These are phyloP conservation scores for Ichneumon xanthorius DNA, from an alignment of 2,888 invertebrate species.

Conservation along the genomic window DNA sequence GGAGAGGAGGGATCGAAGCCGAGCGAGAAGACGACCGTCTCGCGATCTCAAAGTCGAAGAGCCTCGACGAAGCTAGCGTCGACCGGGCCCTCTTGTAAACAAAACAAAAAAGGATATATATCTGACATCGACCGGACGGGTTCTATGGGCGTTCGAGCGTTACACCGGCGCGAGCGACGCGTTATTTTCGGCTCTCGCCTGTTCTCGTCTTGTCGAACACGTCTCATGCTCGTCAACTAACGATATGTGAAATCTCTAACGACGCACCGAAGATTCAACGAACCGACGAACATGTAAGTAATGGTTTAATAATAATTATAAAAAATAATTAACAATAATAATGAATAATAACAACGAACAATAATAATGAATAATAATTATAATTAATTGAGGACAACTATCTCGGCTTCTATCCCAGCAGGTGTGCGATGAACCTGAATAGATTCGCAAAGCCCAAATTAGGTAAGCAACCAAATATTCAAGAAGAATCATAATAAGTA, in stretches of 20 bases:
- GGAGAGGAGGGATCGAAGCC: constrained; percentile 18
- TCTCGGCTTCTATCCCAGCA: too few species aligned
- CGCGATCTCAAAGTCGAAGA: constrained; percentile 35
- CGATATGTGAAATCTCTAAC: constrained; percentile 13
- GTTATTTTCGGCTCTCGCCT: constrained; percentile 51
- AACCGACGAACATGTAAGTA: not conserved
- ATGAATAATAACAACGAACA: not conserved
- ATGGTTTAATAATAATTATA: not conserved
- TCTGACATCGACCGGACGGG: constrained; percentile 36
- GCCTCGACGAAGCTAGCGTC: constrained; percentile 19
- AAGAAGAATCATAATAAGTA: too few species aligned
- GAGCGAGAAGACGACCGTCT: constrained; percentile 19
- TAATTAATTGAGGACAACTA: too few species aligned
- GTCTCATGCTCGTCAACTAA: constrained; percentile 41
- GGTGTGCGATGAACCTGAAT: too few species aligned
- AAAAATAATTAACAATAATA: not conserved
- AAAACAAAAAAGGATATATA: constrained; percentile 14
- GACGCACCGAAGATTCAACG: not conserved
- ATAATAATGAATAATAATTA: not conserved
- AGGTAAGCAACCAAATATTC: too few species aligned
- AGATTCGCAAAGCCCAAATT: too few species aligned
- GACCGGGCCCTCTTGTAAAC: constrained; percentile 32
- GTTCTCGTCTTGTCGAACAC: constrained; percentile 35
- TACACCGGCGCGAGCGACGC: constrained; percentile 33
- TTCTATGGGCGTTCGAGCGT: constrained; percentile 42